phyloP scores from a whole-genome alignment of 2,888 invertebrate genomes.

The Ormyrus pomaceus region DNA sequence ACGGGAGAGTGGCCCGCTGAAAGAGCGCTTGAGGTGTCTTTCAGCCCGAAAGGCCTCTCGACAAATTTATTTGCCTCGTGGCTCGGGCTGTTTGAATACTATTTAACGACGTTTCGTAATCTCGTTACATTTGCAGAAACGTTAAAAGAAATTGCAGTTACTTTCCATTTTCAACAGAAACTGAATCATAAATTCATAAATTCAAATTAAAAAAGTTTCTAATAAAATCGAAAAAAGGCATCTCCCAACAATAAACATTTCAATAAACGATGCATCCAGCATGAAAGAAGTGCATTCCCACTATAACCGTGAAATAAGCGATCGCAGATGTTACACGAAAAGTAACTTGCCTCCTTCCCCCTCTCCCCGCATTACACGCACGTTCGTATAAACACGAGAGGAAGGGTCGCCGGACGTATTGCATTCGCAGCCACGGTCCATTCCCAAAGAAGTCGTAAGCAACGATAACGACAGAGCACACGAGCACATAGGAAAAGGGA shows the following conservation, averaged over 20 bases:
- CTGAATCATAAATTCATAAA: too few species aligned
- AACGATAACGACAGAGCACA: slow-evolving; percentile 62
- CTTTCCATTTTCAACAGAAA: too few species aligned
- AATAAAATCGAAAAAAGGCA: too few species aligned
- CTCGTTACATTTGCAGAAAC: too few species aligned
- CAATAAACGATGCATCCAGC: slow-evolving; percentile 20
- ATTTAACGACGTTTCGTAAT: neutral
- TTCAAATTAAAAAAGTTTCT: too few species aligned
- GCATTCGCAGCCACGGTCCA: slow-evolving; percentile 57
- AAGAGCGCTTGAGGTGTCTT: slow-evolving; percentile 69
- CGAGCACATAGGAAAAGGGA: slow-evolving; percentile 24
- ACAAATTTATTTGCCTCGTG: slow-evolving; percentile 38
- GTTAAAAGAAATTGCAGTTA: too few species aligned
- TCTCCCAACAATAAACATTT: slow-evolving; percentile 12
- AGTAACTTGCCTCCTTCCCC: slow-evolving; percentile 28
- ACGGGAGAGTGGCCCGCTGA: slow-evolving; percentile 69
- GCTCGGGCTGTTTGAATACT: neutral
- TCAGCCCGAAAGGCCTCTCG: slow-evolving; percentile 50
- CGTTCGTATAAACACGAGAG: neutral
- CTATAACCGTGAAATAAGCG: slow-evolving; percentile 42
- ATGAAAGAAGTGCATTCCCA: neutral
- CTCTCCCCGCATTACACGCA: neutral
- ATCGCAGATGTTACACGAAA: slow-evolving; percentile 47
- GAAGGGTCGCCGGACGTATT: slow-evolving; percentile 23
- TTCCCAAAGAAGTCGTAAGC: slow-evolving; percentile 69